A percentile compares a stretch with the other conserved stretches of the same genome.
Evolutionary conservation across 2,888 invertebrate species (phyloP).

Genomic region (Acanthosepion lycidas): DNA sequence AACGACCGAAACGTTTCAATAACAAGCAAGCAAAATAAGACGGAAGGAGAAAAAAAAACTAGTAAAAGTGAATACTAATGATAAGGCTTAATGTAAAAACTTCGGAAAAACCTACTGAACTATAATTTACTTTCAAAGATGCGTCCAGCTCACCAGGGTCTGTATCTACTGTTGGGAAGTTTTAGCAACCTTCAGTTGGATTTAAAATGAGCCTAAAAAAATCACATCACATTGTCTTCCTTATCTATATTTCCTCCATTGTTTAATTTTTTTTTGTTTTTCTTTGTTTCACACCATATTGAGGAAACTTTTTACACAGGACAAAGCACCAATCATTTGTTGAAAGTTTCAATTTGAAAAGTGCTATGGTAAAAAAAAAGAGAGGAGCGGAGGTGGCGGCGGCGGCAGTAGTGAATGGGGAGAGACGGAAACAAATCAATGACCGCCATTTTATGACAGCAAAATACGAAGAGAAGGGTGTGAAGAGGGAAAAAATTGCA

Average conservation of each 20-base stretch:
- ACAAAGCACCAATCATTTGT: neutral
- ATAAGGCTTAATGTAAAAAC: too few relatives aligned
- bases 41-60: too few relatives aligned
- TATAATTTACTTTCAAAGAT: too few relatives aligned
- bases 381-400: neutral
- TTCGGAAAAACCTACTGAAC: too few relatives aligned
- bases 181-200: too few relatives aligned
- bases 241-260: neutral
- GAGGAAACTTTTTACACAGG: neutral
- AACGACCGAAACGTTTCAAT: too few relatives aligned
- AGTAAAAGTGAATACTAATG: too few relatives aligned
- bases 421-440: neutral
- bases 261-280: neutral
- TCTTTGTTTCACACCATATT: neutral
- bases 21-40: too few relatives aligned
- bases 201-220: too few relatives aligned
- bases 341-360: neutral
- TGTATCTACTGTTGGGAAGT: too few relatives aligned
- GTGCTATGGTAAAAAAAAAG: neutral
- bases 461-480: neutral
- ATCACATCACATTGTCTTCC: too few relatives aligned
- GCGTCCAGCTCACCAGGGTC: too few relatives aligned
- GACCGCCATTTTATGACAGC: constrained; percentile 18
- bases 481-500: neutral
- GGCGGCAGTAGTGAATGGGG: neutral